Evolutionary conservation across 2,113 vertebrate species (phyloP), one percentile per base, ranked within the genome.

Genomic region (Chitala chitala): DNA sequence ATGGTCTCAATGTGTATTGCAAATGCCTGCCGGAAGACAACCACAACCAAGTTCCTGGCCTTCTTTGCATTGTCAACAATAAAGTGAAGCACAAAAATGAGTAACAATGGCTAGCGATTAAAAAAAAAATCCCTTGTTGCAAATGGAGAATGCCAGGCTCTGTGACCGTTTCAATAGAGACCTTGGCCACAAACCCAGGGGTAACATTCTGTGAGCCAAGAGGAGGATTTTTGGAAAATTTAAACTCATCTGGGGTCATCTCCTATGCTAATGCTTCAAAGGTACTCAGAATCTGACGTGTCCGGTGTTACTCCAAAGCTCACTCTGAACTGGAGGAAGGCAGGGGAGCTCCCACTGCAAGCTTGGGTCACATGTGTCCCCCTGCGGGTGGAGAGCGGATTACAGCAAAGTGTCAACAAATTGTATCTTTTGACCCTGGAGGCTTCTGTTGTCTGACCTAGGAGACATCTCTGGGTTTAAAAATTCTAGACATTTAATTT

Each of bases 191-290:
- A 69, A 29, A 50, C 36, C 54, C 38, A 22, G 58, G 29, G 61
- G 59, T 48, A 24, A 12, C 29, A 5, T 31, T 54, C 38, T 69
- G 42, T n/a, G n/a, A 36, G 26, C 4, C 8, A 20, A 55, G 20
- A 17, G 26, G 13, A 51, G 33, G 17, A 40, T 20, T 70, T 59
- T 31, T 53, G 20, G 9, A 72, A 13, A 5, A 64, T 44, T 20
- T 61, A 69, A 69, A 58, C 51, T 76, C 55, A 74, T 51, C 64
- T 78, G 36, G 51, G 65, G 15, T 38, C 55, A 61, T 69, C 78
- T 73, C 55, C 31, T 51, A 29, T 55, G 59, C 38, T 71, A 69
- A 54, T 0, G 8, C 50, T 54, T 20, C 12, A 75, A 75, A 46
- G 12, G 44, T 71, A 51, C 64, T 48, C 22, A 15, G 20, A 56